Percentiles rank a stretch among this genome's conserved stretches.
phyloP scores from a whole-genome alignment of 2,888 invertebrate species.

The Melanophora roralis region DNA sequence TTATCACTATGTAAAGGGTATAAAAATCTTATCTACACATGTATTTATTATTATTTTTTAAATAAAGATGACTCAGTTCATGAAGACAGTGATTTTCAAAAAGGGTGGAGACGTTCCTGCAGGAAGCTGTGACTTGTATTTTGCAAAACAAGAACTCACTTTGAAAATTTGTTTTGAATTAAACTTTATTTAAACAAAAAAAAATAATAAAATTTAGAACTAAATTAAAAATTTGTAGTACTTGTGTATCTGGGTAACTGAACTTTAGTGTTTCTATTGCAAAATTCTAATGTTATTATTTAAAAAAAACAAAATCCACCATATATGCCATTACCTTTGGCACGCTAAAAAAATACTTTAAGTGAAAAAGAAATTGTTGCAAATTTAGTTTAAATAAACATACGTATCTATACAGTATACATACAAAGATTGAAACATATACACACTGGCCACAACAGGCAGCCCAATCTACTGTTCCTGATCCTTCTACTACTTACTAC shows the following conservation, averaged over 20 bases:
- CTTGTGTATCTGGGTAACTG: not conserved
- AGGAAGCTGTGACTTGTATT: no score
- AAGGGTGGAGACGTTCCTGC: no score
- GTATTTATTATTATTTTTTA: no score
- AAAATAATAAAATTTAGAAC: not conserved
- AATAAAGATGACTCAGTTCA: no score
- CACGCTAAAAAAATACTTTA: not conserved
- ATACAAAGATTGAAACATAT: no score
- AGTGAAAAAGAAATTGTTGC: slow-evolving; percentile 42
- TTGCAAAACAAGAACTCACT: no score
- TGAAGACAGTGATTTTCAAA: no score
- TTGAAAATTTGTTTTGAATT: no score
- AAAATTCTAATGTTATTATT: not conserved
- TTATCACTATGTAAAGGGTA: no score
- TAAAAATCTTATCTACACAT: no score
- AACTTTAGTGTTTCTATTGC: not conserved
- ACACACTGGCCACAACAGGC: slow-evolving; percentile 11
- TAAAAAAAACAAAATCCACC: no score
- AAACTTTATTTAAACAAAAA: not conserved
- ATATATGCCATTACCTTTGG: slow-evolving; percentile 42
- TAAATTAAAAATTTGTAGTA: not conserved
- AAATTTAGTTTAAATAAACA: slow-evolving; percentile 47
- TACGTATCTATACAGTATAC: not conserved
- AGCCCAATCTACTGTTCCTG: not conserved
- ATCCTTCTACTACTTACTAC: not conserved